phyloP scores from a whole-genome alignment of 1,140 invertebrate species.

The Zaprionus davidi region DNA sequence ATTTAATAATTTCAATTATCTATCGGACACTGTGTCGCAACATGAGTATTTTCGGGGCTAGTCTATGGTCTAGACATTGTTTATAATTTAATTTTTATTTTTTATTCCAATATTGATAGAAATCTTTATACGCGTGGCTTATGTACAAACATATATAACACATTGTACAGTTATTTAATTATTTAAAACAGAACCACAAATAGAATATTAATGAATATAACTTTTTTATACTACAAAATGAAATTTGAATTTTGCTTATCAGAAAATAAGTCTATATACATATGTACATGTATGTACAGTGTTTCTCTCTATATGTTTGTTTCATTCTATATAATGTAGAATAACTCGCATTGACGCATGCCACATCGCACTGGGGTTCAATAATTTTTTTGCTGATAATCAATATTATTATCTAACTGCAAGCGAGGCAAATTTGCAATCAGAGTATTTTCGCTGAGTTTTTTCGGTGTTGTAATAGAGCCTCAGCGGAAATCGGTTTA shows the following conservation, averaged over 20 bases:
- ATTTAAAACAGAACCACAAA: neutral
- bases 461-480: constrained; percentile 14
- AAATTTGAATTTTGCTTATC: constrained; percentile 31
- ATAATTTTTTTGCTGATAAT: constrained; percentile 47
- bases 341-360: constrained; percentile 43
- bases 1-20: constrained; percentile 46
- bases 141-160: constrained; percentile 7
- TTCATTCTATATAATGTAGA: constrained; percentile 15
- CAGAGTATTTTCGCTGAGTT: constrained; percentile 2
- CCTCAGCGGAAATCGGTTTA: constrained; percentile 14
- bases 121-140: constrained; percentile 38
- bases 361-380: constrained; percentile 29
- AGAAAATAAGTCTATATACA: constrained; percentile 16
- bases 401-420: constrained; percentile 50
- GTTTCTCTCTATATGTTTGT: neutral
- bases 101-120: constrained; percentile 30
- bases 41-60: constrained; percentile 28
- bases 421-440: constrained; percentile 33
- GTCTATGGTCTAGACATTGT: constrained; percentile 46
- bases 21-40: constrained; percentile 36
- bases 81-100: constrained; percentile 30
- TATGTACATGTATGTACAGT: neutral
- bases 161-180: constrained; percentile 5
- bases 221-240: neutral
- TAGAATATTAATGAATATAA: neutral